These are phyloP conservation scores for Delphinus delphis DNA, from an alignment of 2,113 vertebrate species.

Conservation along the genomic window DNA sequence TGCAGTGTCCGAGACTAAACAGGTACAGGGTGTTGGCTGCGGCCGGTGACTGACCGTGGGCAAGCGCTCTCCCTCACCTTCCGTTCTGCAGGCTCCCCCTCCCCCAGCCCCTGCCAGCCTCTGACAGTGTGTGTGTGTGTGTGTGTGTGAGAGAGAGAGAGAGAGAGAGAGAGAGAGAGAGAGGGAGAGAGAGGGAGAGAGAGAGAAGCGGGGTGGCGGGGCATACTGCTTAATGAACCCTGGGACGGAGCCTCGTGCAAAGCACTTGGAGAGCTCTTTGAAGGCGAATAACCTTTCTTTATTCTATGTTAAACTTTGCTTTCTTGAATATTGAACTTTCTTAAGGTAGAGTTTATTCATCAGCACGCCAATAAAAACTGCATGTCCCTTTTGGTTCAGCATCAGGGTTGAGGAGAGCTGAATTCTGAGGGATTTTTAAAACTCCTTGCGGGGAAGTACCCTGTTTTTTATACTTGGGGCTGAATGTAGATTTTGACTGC, in stretches of 20 bases:
- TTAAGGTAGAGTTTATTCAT: neutral
- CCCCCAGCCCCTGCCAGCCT: neutral
- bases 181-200: neutral
- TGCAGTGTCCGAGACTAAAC: neutral
- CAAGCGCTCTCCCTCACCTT: neutral
- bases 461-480: too few species aligned
- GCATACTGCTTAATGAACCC: neutral
- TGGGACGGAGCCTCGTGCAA: neutral
- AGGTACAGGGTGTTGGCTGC: neutral
- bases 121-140: neutral
- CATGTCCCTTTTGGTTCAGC: neutral
- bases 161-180: too few species aligned
- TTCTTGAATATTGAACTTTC: neutral
- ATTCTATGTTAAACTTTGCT: neutral
- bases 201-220: neutral
- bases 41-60: too few species aligned
- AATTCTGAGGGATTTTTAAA: neutral
- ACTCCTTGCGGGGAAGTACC: neutral
- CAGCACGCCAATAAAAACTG: fast-evolving
- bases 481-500: neutral
- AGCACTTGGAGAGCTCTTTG: neutral
- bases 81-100: neutral
- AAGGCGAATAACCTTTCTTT: neutral
- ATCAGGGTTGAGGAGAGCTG: neutral
- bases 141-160: neutral